Evolutionary conservation across 2,888 invertebrate genomes (phyloP), one percentile per base, ranked within the genome.

Genomic region (Conchocele bisecta): DNA sequence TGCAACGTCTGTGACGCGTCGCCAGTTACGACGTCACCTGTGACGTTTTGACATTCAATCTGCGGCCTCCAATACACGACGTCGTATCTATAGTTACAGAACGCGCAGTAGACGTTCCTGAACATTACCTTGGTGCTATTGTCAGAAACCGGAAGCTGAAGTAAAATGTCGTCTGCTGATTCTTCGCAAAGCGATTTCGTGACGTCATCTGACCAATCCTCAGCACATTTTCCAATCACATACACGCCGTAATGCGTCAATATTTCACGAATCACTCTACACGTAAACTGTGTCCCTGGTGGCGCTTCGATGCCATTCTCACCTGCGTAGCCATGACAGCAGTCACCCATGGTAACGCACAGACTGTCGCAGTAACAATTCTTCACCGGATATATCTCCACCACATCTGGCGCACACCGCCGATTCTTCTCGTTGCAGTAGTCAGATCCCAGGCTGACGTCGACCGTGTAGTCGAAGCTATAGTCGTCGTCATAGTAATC

Each of bases 101-200:
- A 57, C 5, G 80, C 79, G 37, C 82, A 82, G 53, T 76, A 83
- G 56, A 75, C 61, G 46, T 85, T 85, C 35, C 61, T 79, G 53
- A 70, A 85, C 22, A 70, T 41, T 5, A 66, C 22, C 2, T 63
- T 50, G 3, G 22, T 64, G 15, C 17, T 28, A 24, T 31, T 53
- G 9, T 64, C 59, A 7, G 70, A 54, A 29, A 70, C 70, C 7
- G 64, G 70, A 51, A 64, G 33, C 28, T 39, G 7, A 20, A 64
- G 29, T n/a, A 70, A 51, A 9, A 58, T 31, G 31, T 53, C 50
- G 22, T 67, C 28, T 15, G 20, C 24, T 7, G 9, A 6, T 7
- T n/a, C 15, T 35, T 72, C 72, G 44, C 72, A 72, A 20, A 56
- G 9, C 3, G 28, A 9, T 17, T 51, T 58, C 11, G 53, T 35